Base-by-base conservation (phyloP, 2,113 vertebrate species). In the Ctenomys sociabilis region DNA sequence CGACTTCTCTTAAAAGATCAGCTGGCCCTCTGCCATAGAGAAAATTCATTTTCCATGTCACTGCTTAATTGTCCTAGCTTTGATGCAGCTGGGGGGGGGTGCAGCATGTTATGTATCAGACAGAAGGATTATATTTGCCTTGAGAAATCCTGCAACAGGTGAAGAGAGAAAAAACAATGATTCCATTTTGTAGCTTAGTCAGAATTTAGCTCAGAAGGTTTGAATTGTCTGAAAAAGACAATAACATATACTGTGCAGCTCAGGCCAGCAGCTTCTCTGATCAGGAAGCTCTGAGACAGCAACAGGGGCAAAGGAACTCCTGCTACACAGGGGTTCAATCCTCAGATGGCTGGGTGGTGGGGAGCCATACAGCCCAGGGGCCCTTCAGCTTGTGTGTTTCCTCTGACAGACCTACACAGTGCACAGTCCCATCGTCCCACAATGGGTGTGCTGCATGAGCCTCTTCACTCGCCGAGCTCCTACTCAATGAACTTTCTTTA, bases 371-470 rank as follows among this genome's bases (percentile, higher is more conserved):
- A 54, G 17, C 7, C 21, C 1, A 8, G 45, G 0, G 70, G 63
- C 5, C 4, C 37, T 78, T 35, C 37, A n/a, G 17, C 85, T 13
- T 37, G 37, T 35, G 14, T 13, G 26, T 26, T 28, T 97, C 3
- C 12, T 37, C 77, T 37, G 13, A 1, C 32, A 26, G 40, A 30
- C 11, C 0, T 14, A 28, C 12, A 21, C 12, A 59, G 35, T 22
- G 19, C 5, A 17, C 1, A 5, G 63, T 35, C 30, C 59, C 8
- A 4, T 7, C 52, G 22, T 35, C n/a, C 59, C 8, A 6, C 7
- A 52, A 19, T 10, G 0, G 0, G 1, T 19, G 7, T 37, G 57
- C 26, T 64, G 8, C 28, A 24, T 19, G 3, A 1, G 14, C 16
- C 8, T 30, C 37, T 54, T 35, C 21, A 40, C 35, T 90, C 12